Base-by-base conservation (phyloP, 1,140 invertebrate species). In the Olivierus martensii region DNA sequence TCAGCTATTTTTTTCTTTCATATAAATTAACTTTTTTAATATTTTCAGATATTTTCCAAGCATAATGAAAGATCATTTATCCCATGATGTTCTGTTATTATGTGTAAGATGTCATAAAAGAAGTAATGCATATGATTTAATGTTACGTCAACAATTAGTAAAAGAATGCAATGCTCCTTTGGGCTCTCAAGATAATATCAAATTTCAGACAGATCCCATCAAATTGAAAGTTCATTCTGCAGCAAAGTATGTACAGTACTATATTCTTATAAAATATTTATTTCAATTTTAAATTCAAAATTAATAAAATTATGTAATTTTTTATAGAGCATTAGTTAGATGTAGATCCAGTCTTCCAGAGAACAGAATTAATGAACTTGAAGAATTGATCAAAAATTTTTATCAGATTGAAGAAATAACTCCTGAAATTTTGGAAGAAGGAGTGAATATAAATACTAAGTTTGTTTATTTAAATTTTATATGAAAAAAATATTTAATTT, bases 41-140 rank as follows among this genome's bases (percentile, higher is more conserved):
- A n/a, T 77, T 18, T 41, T 5, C 5, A 46, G 44, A 45, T 53
- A 82, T 65, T 87, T 89, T 63, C 85, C 86, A 77, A 75, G 75
- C 55, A 72, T 83, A 41, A 79, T 88, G 77, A 88, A 89, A 65
- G 78, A 83, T 7, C 85, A 88, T 67, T 78, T 80, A 22, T 87
- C 83, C 1, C 86, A 89, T 65, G 87, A 90, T 70, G 77, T 88
- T 17, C 64, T 89, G 17, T 64, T 89, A 51, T 65, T 89, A 21
- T 89, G 87, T 67, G 72, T 77, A 44, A 35, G 59, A 0, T 90
- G 87, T 68, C 85, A 89, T 66, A 76, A 80, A 57, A 62, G 69
- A 12, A 85, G 83, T 66, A 84, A 83, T 64, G 73, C 72, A 28
- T 68, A 75, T 36, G 86, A 89, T 69, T 67, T 76, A 42, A 62